Evolutionary conservation across 2,888 invertebrate genomes (phyloP), one percentile per base, ranked within the genome.

Genomic region (Orthonevra nobilis): DNA sequence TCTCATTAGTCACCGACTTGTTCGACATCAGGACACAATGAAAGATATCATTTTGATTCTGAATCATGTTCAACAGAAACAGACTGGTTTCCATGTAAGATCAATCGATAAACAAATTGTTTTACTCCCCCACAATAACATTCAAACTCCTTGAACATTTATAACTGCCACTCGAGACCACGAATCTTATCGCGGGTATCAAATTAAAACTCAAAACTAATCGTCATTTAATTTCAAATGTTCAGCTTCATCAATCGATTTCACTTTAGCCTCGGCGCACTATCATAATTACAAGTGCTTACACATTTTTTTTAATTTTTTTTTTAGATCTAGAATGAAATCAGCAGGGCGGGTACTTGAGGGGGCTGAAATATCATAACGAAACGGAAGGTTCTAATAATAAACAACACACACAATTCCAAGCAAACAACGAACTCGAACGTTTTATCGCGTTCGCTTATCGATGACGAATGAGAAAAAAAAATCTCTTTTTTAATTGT

Each of bases 401-500:
- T 52, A 73, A 61, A 64, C 50, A 70, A 60, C 63, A 36, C 48
- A 26, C n/a, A 58, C 52, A 26, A 32, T 10, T 56, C 6, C 15
- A n/a, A 40, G 46, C 48, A 72, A 63, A 42, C 15, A 63, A 56
- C 26, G 30, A 44, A n/a, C n/a, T 28, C 32, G 56, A 30, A 50
- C 69, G 56, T 58, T 63, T 64, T 72, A 77, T 77, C 77, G 64
- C 72, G n/a, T 32, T 42, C 50, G 52, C 58, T 77, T 77, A 77
- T 77, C 77, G 60, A 40, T 74, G 79, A 81, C 73, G 72, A 75
- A 81, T 72, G 74, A 63, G 58, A 69, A 72, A 81, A 68, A 81
- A 74, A 68, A n/a, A n/a, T n/a, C n/a, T n/a, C n/a, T 58, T 70
- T 60, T 69, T 81, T 81, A 81, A 81, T 81, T 81, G 81, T 75